These are phyloP conservation scores for Smittia sp. DNA, from an alignment of 2,888 invertebrate species.

Conservation along the genomic window DNA sequence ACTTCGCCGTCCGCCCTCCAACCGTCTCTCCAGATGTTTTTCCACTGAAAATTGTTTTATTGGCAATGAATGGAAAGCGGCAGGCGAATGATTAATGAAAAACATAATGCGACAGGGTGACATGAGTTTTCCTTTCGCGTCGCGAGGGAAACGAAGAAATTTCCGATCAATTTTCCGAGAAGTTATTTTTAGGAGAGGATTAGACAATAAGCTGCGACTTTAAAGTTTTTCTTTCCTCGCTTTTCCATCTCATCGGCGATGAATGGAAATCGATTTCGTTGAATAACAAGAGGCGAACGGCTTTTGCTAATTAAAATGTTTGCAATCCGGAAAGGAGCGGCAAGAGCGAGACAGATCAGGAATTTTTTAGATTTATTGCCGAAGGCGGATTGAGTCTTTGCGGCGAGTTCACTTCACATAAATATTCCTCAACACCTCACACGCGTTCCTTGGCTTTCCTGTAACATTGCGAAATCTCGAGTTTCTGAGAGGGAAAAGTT, in stretches of 20 bases:
- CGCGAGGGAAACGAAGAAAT: not conserved
- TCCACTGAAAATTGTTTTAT: constrained; percentile 19
- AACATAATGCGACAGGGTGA: constrained; percentile 32
- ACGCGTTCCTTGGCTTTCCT: not conserved
- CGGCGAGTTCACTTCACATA: not conserved
- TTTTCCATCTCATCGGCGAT: not conserved
- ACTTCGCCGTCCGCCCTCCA: not conserved
- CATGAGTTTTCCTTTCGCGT: constrained; percentile 20
- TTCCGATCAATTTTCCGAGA: not conserved
- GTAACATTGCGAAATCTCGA: not conserved
- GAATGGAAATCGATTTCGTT: not conserved
- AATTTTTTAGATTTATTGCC: not conserved
- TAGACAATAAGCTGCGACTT: not conserved
- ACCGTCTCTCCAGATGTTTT: not conserved
- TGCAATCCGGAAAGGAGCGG: constrained; percentile 9
- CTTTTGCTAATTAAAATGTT: constrained; percentile 38
- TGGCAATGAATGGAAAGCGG: not conserved
- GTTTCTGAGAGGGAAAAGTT: not conserved
- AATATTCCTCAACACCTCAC: not conserved
- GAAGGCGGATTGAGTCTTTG: not conserved
- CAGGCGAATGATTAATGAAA: constrained; percentile 37
- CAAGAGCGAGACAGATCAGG: not conserved
- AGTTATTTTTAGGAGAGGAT: too few species aligned
- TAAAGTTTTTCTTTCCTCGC: not conserved
- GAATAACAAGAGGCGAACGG: too few species aligned